A percentile compares a stretch with the other conserved stretches of the same genome.
Conservation (phyloP, 2,888 invertebrate genomes). For the Macaria notata region DNA sequence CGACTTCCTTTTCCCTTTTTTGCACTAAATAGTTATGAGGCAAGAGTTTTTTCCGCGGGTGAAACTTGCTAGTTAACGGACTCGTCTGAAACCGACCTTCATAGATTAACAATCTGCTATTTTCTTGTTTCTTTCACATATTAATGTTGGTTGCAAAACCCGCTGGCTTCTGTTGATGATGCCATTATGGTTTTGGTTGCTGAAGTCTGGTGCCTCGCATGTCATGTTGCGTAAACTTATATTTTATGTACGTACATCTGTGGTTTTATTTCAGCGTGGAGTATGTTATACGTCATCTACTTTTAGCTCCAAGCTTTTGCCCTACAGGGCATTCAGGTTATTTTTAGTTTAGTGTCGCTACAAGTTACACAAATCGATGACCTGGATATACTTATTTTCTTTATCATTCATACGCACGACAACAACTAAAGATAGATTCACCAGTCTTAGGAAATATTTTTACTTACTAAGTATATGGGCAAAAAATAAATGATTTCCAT, state of each 20-base stretch:
- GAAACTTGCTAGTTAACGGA: conserved; percentile 33
- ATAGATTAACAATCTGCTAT: conserved; percentile 42
- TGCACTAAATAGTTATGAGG: conserved; percentile 19
- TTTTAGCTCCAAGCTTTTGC: too few relatives aligned
- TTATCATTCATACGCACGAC: too few relatives aligned
- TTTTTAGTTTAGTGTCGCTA: too few relatives aligned
- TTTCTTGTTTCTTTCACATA: conserved; percentile 33
- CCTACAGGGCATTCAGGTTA: too few relatives aligned
- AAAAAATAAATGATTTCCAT: too few relatives aligned
- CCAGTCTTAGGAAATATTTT: too few relatives aligned
- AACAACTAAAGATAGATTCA: too few relatives aligned
- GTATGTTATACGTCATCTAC: too few relatives aligned
- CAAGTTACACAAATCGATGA: too few relatives aligned
- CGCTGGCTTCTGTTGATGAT: conserved; percentile 21
- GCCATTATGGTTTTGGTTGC: conserved; percentile 14
- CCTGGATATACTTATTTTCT: too few relatives aligned
- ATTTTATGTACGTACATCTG: not conserved
- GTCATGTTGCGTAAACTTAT: conserved; percentile 6
- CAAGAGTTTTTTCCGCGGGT: conserved; percentile 43
- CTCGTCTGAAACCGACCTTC: conserved; percentile 53
- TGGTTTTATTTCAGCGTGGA: too few relatives aligned
- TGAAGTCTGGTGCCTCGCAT: not conserved
- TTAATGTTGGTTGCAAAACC: conserved; percentile 34
- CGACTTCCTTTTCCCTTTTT: conserved; percentile 34
- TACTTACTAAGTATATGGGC: too few relatives aligned